Percentiles rank a stretch among this genome's conserved stretches.
phyloP scores from a whole-genome alignment of 2,888 invertebrate species.

The Belgica antarctica region DNA sequence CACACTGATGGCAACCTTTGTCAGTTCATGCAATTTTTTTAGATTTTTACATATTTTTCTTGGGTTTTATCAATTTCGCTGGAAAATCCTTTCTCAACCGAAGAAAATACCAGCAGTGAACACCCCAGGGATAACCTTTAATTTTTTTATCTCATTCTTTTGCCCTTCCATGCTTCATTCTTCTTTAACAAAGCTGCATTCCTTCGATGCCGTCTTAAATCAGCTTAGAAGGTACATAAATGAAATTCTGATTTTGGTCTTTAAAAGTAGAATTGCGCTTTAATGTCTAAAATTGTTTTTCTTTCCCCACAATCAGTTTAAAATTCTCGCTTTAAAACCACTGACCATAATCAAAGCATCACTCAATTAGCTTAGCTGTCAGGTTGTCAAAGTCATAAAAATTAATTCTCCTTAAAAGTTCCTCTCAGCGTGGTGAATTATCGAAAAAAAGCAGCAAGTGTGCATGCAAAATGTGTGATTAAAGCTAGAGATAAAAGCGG shows the following conservation, averaged over 20 bases:
- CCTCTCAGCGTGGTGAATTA: conserved; percentile 24
- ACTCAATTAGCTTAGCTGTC: neutral
- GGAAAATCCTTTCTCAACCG: too few relatives aligned
- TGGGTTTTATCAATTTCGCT: too few relatives aligned
- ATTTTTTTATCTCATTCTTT: neutral
- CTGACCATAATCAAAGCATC: neutral
- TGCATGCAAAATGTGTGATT: conserved; percentile 32
- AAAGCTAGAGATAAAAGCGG: conserved; percentile 23
- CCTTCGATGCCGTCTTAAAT: too few relatives aligned
- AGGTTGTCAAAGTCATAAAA: neutral
- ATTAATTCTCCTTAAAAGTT: neutral
- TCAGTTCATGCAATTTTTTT: too few relatives aligned
- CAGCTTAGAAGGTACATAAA: conserved; percentile 15
- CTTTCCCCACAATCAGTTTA: too few relatives aligned
- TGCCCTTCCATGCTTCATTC: neutral
- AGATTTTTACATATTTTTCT: too few relatives aligned
- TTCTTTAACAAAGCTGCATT: neutral
- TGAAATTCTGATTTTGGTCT: conserved; percentile 16
- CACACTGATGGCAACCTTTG: too few relatives aligned
- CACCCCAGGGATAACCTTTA: too few relatives aligned
- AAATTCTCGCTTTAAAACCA: too few relatives aligned
- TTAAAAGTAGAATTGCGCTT: conserved; percentile 28
- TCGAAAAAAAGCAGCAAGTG: conserved; percentile 35
- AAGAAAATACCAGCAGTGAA: too few relatives aligned
- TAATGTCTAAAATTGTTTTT: neutral